Base-by-base conservation (phyloP, 2,797 vertebrate species). In the Squalus acanthias region DNA sequence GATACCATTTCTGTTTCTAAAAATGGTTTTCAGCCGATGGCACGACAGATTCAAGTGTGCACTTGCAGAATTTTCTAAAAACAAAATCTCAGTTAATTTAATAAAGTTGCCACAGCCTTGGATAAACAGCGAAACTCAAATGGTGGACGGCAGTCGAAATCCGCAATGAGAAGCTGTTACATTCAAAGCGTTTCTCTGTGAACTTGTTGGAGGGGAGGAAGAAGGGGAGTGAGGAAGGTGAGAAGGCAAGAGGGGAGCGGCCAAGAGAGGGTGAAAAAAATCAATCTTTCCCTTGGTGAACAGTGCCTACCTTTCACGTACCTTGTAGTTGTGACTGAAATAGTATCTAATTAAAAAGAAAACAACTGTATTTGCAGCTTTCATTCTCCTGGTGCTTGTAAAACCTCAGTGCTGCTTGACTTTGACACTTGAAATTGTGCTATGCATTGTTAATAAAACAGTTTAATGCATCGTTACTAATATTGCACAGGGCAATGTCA, bases 11-110 rank as follows among this genome's bases (percentile, higher is more conserved):
- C 65, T n/a, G 17, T 24, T 69, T 67, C 33, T 9, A 46, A 69
- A 93, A 93, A 69, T 69, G n/a, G 17, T 93, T 93, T 93, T 39
- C 63, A 93, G 63, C 91, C n/a, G 8, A 93, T 69, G 91, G 63
- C 91, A 69, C 20, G 46, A 46, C 24, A 69, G 20, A 69, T 93
- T 65, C 91, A 93, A 69, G 39, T 46, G 57, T 93, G 65, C 20
- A 39, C 63, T 24, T 93, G n/a, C 91, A 46, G 91, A 67, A 46
- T 26, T 93, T 93, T 46, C n/a, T 67, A 39, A 65, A 39, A 65
- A 69, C 53, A 69, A 46, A 93, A 65, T 26, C 8, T 24, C n/a
- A 17, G n/a, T 67, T 93, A 93, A 93, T 46, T 69, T 46, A 93
- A 93, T 93, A 93, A 93, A 24, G 65, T 69, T 46, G n/a, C 39